Conservation (phyloP, 2,113 vertebrate genomes). For the Pollimyrus isidori region DNA sequence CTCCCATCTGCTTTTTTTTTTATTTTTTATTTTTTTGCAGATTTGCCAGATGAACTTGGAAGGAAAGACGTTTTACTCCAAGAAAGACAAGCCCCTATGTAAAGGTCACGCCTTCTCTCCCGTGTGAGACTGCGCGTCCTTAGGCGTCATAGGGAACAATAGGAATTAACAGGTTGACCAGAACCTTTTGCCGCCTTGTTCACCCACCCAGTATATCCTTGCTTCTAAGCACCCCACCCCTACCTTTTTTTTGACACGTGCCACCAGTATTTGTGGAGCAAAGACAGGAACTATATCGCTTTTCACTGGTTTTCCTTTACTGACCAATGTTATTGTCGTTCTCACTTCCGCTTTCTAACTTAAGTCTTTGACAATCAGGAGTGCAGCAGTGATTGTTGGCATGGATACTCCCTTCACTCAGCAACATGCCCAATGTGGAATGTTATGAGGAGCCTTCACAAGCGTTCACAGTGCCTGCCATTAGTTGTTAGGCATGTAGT, state of each 20-base stretch:
- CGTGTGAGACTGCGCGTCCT: slow-evolving; percentile 58
- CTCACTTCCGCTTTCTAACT: neutral
- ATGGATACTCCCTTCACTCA: neutral
- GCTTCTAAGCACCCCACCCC: neutral
- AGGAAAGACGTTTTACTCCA: slow-evolving; percentile 98
- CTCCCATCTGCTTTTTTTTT: neutral
- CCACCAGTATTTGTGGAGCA: slow-evolving; percentile 22
- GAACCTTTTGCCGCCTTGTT: neutral
- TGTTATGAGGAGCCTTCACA: neutral
- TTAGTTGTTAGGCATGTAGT: neutral
- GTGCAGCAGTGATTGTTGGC: neutral
- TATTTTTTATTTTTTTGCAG: slow-evolving; percentile 48
- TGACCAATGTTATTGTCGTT: neutral
- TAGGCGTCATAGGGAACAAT: neutral
- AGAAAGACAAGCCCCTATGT: slow-evolving; percentile 98
- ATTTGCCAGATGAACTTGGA: slow-evolving; percentile 97
- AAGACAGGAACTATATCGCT: neutral
- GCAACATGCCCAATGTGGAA: neutral
- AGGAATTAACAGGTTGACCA: neutral
- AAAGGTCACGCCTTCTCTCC: slow-evolving; percentile 97
- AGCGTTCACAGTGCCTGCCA: neutral
- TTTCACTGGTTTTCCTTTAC: neutral
- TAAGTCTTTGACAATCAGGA: neutral
- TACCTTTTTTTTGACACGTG: neutral
- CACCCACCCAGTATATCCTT: neutral